Conservation (phyloP, 2,888 invertebrate genomes). For the Cantharis rustica region DNA sequence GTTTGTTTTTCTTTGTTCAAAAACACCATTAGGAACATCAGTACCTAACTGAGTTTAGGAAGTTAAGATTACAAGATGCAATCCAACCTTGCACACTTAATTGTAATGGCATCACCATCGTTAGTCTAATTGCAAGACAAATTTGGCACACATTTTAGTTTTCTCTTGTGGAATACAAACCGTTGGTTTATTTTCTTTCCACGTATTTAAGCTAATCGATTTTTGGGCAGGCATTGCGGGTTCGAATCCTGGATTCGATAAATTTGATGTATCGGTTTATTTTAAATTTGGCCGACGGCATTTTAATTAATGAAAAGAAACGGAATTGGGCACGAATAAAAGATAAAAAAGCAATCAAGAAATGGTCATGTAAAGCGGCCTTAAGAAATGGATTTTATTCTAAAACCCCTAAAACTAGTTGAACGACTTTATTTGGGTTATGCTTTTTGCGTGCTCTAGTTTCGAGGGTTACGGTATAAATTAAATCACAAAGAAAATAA, state of each 20-base stretch:
- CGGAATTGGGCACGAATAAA: neutral
- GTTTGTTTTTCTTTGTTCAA: too few relatives aligned
- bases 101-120: neutral
- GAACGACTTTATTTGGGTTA: neutral
- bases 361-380: neutral
- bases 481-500: constrained; percentile 19
- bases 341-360: neutral
- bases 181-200: too few relatives aligned
- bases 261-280: neutral
- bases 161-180: neutral
- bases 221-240: neutral
- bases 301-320: neutral
- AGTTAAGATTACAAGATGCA: neutral
- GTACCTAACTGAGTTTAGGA: too few relatives aligned
- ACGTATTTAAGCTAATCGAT: too few relatives aligned
- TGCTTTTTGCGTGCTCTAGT: neutral
- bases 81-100: neutral
- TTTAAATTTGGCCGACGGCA: neutral
- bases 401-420: neutral
- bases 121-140: neutral
- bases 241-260: neutral
- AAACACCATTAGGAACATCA: too few relatives aligned
- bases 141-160: neutral
- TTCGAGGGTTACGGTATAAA: constrained; percentile 10
- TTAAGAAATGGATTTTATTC: neutral